Base-by-base conservation (phyloP, 2,888 invertebrate genomes). In the Nomada ruficornis region DNA sequence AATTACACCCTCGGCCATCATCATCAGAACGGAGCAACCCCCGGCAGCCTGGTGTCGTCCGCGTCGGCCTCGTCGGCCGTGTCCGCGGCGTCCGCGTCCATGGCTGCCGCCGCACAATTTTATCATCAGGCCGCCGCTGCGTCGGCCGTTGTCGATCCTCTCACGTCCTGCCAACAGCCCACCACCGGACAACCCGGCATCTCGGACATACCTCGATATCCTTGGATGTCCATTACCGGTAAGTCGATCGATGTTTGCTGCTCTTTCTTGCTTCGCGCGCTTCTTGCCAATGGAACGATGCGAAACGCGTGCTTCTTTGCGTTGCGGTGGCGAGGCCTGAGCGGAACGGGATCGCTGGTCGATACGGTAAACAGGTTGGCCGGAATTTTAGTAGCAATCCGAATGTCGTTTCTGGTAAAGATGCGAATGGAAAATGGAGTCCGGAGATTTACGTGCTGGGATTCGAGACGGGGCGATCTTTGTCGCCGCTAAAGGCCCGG, bases 161-260 rank as follows among this genome's bases (percentile, higher is more conserved):
- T 98, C 84, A 96, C 96, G 89, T 96, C 96, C 75, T 98, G 98
- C 95, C 95, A 96, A 85, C 97, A 97, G 93, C 96, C 96, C 82
- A 95, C 96, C 78, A 96, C 97, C 82, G 97, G 97, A 84, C 98
- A 98, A 94, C 97, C 98, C 78, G 93, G 94, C 47, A 96, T 98
- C 93, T 97, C 98, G 68, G 98, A 98, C 95, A 97, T 98, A 94
- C 98, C 98, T 76, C 96, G 98, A 93, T 98, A 98, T 94, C 98
- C 98, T 67, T 98, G 98, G 98, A 98, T 98, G 98, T 97, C 98
- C 93, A 98, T 98, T 94, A 98, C 98, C 95, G 98, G 98, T 98
- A 96, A 96, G 96, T 95, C 62, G 11, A 11, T 11, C 0, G 5
- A 26, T 23, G 2, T 2, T 29, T n/a, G 0, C 10, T 20, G 2